These are phyloP conservation scores for Phataginus tricuspis DNA, from an alignment of 2,797 vertebrate species.

Conservation along the genomic window DNA sequence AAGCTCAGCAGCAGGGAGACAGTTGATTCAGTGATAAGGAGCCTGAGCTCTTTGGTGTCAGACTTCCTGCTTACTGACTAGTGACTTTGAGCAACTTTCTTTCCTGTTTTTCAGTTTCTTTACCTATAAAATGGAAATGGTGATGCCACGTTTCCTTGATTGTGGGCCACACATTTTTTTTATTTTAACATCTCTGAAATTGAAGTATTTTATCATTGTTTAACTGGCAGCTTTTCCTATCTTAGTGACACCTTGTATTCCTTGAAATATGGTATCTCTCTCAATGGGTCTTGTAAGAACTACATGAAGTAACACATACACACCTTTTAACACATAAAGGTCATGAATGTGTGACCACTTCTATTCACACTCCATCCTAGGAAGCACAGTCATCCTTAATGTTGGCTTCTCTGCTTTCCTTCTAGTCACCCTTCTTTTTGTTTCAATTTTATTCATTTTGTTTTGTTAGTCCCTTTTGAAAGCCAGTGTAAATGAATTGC, in stretches of 20 bases:
- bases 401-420: not conserved
- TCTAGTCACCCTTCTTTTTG: not conserved
- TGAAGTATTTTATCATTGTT: conserved; percentile 6
- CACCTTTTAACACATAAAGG: not conserved
- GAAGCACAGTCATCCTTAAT: not conserved
- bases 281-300: conserved; percentile 18
- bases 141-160: not conserved
- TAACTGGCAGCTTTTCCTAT: conserved; percentile 5
- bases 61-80: not conserved
- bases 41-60: not conserved
- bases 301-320: not conserved
- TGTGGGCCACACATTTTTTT: not conserved
- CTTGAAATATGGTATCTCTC: conserved; percentile 8
- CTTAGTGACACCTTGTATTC: conserved; percentile 34
- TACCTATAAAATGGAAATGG: not conserved
- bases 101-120: conserved; percentile 14
- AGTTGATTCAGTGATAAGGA: not conserved
- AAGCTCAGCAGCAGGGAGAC: not conserved
- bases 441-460: conserved; percentile 3
- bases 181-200: conserved; percentile 5
- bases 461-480: conserved; percentile 13
- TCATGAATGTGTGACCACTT: not conserved
- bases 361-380: not conserved
- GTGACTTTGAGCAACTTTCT: not conserved
- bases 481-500: not conserved